Base-by-base conservation (phyloP, 2,113 vertebrate species). In the Dissostichus mawsoni region DNA sequence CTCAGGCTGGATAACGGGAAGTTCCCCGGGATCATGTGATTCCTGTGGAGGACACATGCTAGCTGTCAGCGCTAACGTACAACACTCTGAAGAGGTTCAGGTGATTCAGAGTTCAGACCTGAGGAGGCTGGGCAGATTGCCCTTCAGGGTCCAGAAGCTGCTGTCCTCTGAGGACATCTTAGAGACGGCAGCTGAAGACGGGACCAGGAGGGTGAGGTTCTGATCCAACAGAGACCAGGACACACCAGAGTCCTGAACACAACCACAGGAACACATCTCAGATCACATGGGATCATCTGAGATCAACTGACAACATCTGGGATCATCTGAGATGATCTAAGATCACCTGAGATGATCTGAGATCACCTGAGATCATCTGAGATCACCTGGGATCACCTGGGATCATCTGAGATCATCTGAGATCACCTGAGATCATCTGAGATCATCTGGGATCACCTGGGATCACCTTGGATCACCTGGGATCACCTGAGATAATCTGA, bases 141-240 rank as follows among this genome's bases (percentile, higher is more conserved):
- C 95, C 78, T 82, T 90, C 29, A 80, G 71, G 59, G 94, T 90
- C 98, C 98, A 99, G 79, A 97, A 98, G 53, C 4, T 78, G 85
- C 87, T 95, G 52, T 98, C 96, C 0, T 96, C 94, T 50, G 93
- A 65, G 51, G 94, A 93, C 96, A 99, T 96, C 65, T 92, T 92
- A 20, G 88, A 69, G 53, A 96, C 81, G 7, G 97, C 97, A 81
- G 88, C 87, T 17, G 84, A 92, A 41, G 96, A 96, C 12, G 98
- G 97, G 75, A 96, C 95, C 0, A 99, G 94, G 45, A 99, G 58
- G 0, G 98, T 99, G 66, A 98, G 3, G 87, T 99, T 98, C 50
- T 92, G 82, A 1, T 92, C 84, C 0, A 93, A 91, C 81, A 98
- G 67, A 70, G 94, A 58, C 0, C 63, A 76, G 4, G 86, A 95